These are phyloP conservation scores for Caradrina clavipalpis DNA, from an alignment of 2,888 invertebrate species.

Conservation along the genomic window DNA sequence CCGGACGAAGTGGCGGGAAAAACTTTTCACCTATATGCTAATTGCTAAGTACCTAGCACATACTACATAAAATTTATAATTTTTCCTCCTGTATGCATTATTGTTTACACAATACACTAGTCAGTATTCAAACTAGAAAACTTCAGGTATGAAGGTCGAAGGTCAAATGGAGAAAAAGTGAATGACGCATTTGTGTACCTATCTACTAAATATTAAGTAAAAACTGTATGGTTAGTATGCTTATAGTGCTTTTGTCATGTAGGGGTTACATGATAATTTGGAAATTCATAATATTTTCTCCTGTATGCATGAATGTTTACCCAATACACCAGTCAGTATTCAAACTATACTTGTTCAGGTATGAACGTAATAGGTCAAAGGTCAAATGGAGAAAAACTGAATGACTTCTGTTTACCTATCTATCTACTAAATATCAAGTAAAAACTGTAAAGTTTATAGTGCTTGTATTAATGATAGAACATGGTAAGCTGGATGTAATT, in stretches of 20 bases:
- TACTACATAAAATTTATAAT: neutral
- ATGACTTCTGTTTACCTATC: neutral
- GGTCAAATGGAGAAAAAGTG: neutral
- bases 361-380: slow-evolving; percentile 1
- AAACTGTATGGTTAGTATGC: neutral
- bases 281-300: no score
- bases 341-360: neutral
- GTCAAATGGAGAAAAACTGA: neutral
- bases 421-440: neutral
- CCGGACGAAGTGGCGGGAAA: no score
- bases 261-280: neutral
- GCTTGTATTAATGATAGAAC: neutral
- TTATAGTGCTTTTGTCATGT: neutral
- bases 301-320: no score
- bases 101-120: slow-evolving; percentile 6
- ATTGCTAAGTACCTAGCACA: slow-evolving; percentile 5
- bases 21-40: neutral
- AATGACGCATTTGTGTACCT: neutral
- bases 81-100: slow-evolving; percentile 7
- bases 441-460: neutral
- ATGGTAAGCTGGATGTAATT: no score
- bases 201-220: neutral
- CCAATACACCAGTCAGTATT: neutral
- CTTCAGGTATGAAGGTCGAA: neutral
- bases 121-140: no score